phyloP scores from a whole-genome alignment of 2,113 vertebrate genomes.

The Podarcis cretensis region DNA sequence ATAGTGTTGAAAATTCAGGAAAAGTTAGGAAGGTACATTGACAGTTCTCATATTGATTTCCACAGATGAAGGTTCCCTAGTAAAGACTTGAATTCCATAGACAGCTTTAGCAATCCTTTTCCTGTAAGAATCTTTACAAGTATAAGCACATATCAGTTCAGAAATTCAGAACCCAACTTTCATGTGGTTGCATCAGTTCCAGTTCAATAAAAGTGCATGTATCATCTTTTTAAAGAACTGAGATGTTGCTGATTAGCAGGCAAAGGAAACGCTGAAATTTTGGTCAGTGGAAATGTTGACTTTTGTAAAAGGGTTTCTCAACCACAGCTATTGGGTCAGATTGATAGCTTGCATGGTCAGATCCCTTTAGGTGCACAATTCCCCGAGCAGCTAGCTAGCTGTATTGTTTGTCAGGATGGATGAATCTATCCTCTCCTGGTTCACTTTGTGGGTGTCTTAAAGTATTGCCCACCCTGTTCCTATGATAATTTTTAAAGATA shows the following conservation, averaged over 20 bases:
- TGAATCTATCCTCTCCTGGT: not conserved
- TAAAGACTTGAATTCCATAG: not conserved
- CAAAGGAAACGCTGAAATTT: not conserved
- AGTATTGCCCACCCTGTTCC: no score
- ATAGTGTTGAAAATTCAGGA: not conserved
- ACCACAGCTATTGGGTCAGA: not conserved
- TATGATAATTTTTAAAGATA: no score
- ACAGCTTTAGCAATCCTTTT: not conserved
- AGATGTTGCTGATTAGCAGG: not conserved
- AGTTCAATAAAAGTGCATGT: not conserved
- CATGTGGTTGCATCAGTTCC: not conserved
- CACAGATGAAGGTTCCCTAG: fast-evolving
- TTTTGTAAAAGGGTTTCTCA: not conserved
- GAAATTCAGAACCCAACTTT: not conserved
- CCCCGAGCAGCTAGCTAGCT: not conserved
- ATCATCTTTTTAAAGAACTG: not conserved
- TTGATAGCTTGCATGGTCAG: no score
- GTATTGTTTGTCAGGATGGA: not conserved
- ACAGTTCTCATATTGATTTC: not conserved
- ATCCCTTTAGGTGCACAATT: no score
- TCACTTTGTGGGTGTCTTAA: not conserved
- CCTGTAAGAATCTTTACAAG: not conserved
- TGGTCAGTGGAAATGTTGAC: not conserved
- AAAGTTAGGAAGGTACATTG: not conserved
- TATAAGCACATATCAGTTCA: not conserved